Base-by-base conservation (phyloP, 2,113 vertebrate genomes). In the Podarcis raffonei region DNA sequence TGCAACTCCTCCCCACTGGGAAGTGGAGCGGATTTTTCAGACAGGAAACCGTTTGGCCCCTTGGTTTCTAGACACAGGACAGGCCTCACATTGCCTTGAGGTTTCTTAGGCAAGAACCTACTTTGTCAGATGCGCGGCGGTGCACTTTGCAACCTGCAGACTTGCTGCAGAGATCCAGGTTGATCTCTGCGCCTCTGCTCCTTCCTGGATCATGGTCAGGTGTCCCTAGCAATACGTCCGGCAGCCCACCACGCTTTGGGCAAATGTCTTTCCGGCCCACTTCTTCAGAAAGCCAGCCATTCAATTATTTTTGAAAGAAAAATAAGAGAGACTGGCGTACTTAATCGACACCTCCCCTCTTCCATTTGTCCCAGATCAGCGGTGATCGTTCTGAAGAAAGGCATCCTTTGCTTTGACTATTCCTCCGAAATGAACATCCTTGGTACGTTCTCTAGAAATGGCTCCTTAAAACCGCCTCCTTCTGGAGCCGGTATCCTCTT, bases 351-450 rank as follows among this genome's bases (percentile, higher is more conserved):
- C 37, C 79, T 0, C 16, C n/a, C 83, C 75, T 35, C 59, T 71
- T 27, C 89, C 81, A 25, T 77, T 85, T 88, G 3, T 90, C 87
- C 85, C 87, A 93, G 95, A 77, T 93, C 91, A 30, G 90, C 95
- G 22, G 81, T n/a, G 86, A 86, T 93, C 87, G 93, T 93, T 83
- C 84, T 94, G 72, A 96, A 92, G 89, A 96, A 94, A 90, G 95
- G 94, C 85, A 94, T 97, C 86, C 88, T 96, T 78, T 95, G 95
- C 80, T 96, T 95, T 42, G 96, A 96, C 90, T 96, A 96, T 3
- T 97, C 96, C 53, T 83, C 91, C 18, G 96, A 95, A 85, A 93
- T 76, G 77, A 95, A 93, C 86, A 91, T 96, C 91, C 92, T 96
- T 78, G 96, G 94, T 95, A 90, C 92, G 96, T 90, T 1, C 66